Evolutionary conservation across 2,888 invertebrate genomes (phyloP).

Genomic region (Calameuta idolon): DNA sequence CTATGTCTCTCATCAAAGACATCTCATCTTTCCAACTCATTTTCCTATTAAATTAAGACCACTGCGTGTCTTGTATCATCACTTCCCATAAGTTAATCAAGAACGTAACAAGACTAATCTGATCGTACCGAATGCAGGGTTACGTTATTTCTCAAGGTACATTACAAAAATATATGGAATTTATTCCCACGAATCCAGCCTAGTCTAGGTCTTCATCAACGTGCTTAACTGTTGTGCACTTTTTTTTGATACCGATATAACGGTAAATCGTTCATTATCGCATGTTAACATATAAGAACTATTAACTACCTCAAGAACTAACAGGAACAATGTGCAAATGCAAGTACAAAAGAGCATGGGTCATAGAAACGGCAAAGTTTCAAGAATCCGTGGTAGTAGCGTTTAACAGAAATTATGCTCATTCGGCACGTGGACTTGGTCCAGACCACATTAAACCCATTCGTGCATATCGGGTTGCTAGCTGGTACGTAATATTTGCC

Average conservation of each 20-base stretch:
- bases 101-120: background rate
- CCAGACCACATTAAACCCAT: slow-evolving; percentile 13
- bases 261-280: slow-evolving; percentile 22
- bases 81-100: background rate
- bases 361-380: background rate
- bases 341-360: background rate
- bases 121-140: background rate
- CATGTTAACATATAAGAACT: slow-evolving; percentile 28
- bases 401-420: slow-evolving; percentile 9
- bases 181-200: slow-evolving; percentile 16
- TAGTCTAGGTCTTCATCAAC: slow-evolving; percentile 21
- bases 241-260: slow-evolving; percentile 20
- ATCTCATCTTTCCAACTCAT: background rate
- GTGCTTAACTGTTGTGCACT: slow-evolving; percentile 23
- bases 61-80: background rate
- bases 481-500: slow-evolving; percentile 55
- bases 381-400: slow-evolving; percentile 7
- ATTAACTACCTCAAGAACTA: slow-evolving; percentile 15
- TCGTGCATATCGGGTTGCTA: slow-evolving; percentile 39
- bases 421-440: background rate
- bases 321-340: background rate
- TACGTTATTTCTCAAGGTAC: background rate
- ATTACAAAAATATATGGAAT: background rate
- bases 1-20: background rate
- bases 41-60: background rate